Evolutionary conservation across 1,140 invertebrate genomes (phyloP).

Genomic region (Pseudoatta argentina): DNA sequence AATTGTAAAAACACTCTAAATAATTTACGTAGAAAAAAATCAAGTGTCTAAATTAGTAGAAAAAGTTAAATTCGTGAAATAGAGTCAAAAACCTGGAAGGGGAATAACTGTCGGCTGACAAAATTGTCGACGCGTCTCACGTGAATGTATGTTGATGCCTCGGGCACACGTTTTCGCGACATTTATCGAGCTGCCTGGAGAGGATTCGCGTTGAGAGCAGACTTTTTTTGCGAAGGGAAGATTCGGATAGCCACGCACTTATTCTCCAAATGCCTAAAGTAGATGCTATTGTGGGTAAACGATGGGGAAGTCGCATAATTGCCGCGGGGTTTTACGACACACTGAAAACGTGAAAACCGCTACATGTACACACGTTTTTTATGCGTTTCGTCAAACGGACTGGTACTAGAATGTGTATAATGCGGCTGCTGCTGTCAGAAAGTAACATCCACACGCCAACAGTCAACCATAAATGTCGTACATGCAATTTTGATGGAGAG

Average conservation of each 20-base stretch:
- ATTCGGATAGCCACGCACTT: not conserved
- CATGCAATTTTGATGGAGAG: slow-evolving; percentile 51
- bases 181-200: slow-evolving; percentile 33
- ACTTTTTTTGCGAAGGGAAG: too few species aligned
- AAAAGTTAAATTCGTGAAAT: not conserved
- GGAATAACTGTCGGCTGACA: slow-evolving; percentile 37
- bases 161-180: slow-evolving; percentile 45
- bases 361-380: not conserved
- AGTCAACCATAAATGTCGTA: slow-evolving; percentile 15
- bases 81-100: not conserved
- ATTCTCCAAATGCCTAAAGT: slow-evolving; percentile 72
- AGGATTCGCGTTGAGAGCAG: slow-evolving; percentile 35
- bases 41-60: too few species aligned
- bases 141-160: slow-evolving; percentile 10
- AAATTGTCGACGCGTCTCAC: slow-evolving; percentile 30
- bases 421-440: not conserved
- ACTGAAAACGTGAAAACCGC: slow-evolving; percentile 74
- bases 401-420: slow-evolving; percentile 11
- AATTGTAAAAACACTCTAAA: too few species aligned
- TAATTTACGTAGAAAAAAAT: too few species aligned
- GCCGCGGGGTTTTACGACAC: slow-evolving; percentile 74
- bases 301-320: slow-evolving; percentile 49
- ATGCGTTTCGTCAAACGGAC: slow-evolving; percentile 5
- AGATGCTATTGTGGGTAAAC: slow-evolving; percentile 73
- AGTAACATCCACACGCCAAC: slow-evolving; percentile 16